A percentile compares a stretch with the other conserved stretches of the same genome.
Evolutionary conservation across 2,113 vertebrate genomes (phyloP).

Genomic region (Oreochromis niloticus): DNA sequence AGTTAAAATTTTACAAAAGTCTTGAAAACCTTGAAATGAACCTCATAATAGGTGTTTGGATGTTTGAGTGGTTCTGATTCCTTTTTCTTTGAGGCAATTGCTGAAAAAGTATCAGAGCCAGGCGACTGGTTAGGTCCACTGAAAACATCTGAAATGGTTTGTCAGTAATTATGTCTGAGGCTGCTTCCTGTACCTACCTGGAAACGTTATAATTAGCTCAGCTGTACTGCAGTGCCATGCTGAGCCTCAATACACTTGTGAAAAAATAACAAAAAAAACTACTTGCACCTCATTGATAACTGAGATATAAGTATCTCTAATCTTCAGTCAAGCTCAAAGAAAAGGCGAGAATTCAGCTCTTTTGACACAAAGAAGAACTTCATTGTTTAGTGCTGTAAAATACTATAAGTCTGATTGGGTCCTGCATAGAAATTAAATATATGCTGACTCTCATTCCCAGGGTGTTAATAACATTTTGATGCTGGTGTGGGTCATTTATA

Average conservation of each 20-base stretch:
- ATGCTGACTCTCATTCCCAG: background rate
- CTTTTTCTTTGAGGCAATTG: background rate
- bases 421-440: background rate
- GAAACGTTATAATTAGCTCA: background rate
- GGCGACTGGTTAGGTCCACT: background rate
- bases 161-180: background rate
- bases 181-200: background rate
- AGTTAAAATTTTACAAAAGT: background rate
- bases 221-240: background rate
- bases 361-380: background rate
- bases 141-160: background rate
- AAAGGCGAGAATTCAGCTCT: background rate
- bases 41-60: background rate
- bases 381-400: background rate
- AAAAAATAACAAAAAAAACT: fast-evolving
- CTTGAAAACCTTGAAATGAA: background rate
- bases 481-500: background rate
- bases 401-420: background rate
- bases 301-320: too few species aligned
- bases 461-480: background rate
- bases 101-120: background rate
- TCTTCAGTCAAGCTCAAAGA: background rate
- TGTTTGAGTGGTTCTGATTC: background rate
- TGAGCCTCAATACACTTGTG: background rate
- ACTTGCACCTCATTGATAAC: background rate